Conservation (phyloP, 2,797 vertebrate species). For the Sciurus carolinensis region DNA sequence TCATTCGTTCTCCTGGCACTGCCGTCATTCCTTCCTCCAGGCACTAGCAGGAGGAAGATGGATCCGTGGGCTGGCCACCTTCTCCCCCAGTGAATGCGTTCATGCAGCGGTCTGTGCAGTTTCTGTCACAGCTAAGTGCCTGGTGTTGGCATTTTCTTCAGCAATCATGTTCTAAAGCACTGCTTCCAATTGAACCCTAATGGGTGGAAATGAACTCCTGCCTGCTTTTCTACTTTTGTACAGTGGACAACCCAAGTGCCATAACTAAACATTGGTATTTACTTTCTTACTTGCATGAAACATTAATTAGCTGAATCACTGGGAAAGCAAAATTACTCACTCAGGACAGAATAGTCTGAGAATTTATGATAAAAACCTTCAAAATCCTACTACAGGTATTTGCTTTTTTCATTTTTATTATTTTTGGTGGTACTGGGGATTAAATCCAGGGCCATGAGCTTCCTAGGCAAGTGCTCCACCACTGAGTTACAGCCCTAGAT, state of each 20-base stretch:
- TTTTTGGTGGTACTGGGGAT: not conserved
- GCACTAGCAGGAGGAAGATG: not conserved
- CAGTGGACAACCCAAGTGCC: not conserved
- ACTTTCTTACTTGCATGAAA: conserved; percentile 26
- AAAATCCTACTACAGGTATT: not conserved
- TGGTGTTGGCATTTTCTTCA: conserved; percentile 51
- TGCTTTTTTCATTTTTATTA: not conserved
- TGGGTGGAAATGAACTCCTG: not conserved
- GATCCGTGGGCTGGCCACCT: conserved; percentile 26
- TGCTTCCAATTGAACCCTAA: conserved; percentile 1
- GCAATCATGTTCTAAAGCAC: not conserved
- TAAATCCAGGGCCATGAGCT: too few relatives aligned
- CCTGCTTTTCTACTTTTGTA: not conserved
- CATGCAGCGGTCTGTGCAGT: conserved; percentile 52
- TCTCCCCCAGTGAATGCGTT: conserved; percentile 41
- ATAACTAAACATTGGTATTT: not conserved
- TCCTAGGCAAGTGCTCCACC: not conserved
- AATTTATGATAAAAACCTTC: conserved; percentile 22
- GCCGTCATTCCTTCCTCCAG: not conserved
- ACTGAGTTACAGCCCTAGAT: not conserved
- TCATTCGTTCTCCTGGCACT: not conserved
- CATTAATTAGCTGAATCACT: not conserved
- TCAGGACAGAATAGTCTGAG: conserved; percentile 19
- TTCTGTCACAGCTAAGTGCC: conserved; percentile 54
- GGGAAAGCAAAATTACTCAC: not conserved